Percentiles rank a stretch among this genome's conserved stretches.
These are phyloP conservation scores for Ellobium chinense DNA, from an alignment of 2,888 invertebrate genomes.

Conservation along the genomic window DNA sequence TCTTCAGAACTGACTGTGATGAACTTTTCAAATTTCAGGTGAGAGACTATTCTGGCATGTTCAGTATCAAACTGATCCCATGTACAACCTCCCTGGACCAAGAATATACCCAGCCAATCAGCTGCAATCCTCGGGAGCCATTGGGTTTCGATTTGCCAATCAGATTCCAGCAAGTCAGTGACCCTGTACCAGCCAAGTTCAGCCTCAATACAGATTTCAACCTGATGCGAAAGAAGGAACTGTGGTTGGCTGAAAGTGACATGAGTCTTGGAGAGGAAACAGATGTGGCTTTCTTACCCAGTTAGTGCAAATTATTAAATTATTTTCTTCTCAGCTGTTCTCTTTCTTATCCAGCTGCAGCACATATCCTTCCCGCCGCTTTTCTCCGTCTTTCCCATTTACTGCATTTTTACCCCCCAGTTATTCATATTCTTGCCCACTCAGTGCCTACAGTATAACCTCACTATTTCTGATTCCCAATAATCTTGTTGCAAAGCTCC, in stretches of 20 bases:
- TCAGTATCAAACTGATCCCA: slow-evolving; percentile 74
- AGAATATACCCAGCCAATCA: slow-evolving; percentile 64
- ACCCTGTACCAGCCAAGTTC: slow-evolving; percentile 76
- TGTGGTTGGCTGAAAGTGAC: slow-evolving; percentile 73
- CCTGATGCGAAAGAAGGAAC: slow-evolving; percentile 70
- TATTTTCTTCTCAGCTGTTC: not conserved
- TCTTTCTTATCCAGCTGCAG: not conserved
- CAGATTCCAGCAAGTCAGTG: slow-evolving; percentile 78
- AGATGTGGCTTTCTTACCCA: slow-evolving; percentile 73
- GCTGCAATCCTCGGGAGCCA: slow-evolving; percentile 73
- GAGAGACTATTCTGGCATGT: slow-evolving; percentile 77
- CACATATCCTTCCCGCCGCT: not conserved
- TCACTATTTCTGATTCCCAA: too few species aligned
- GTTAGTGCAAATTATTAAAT: too few species aligned
- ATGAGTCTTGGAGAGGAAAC: slow-evolving; percentile 62
- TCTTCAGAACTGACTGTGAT: too few species aligned
- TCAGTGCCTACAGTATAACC: too few species aligned
- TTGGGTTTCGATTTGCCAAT: slow-evolving; percentile 77
- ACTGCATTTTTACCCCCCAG: too few species aligned
- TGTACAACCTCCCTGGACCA: slow-evolving; percentile 71
- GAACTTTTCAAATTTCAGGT: slow-evolving; percentile 63
- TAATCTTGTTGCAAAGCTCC: too few species aligned
- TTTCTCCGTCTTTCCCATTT: too few species aligned
- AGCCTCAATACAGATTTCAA: slow-evolving; percentile 76
- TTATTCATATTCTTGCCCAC: too few species aligned